Percentiles rank a stretch among this genome's conserved stretches.
Conservation (phyloP, 2,113 vertebrate species). For the Telmatochromis bifrenatus region DNA sequence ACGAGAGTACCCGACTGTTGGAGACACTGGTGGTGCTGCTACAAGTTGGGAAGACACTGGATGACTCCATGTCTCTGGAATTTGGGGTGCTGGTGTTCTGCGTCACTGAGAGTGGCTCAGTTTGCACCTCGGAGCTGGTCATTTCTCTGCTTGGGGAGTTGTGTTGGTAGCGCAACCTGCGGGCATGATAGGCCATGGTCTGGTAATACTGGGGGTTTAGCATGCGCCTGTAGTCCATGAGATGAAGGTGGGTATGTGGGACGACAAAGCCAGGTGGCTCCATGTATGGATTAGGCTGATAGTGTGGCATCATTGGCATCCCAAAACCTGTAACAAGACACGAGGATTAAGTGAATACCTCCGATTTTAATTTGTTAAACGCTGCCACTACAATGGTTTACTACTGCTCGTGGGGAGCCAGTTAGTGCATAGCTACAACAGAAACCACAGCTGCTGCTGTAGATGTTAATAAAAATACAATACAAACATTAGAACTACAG, state of each 20-base stretch:
- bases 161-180: slow-evolving; percentile 66
- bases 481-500: background rate
- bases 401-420: accelerated
- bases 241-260: slow-evolving; percentile 65
- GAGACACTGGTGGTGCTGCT: background rate
- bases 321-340: slow-evolving; percentile 50
- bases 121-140: slow-evolving; percentile 70
- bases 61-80: background rate
- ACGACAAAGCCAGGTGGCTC: slow-evolving; percentile 67
- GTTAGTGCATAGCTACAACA: background rate
- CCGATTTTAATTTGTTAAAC: accelerated
- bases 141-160: slow-evolving; percentile 25
- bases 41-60: background rate
- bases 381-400: background rate
- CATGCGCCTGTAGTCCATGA: slow-evolving; percentile 71
- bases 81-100: background rate
- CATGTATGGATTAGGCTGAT: slow-evolving; percentile 55
- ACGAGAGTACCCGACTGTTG: background rate
- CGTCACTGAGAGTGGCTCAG: slow-evolving; percentile 38
- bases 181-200: slow-evolving; percentile 68
- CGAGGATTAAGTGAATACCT: too few species aligned
- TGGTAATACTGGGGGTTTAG: slow-evolving; percentile 67
- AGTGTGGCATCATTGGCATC: slow-evolving; percentile 59
- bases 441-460: background rate
- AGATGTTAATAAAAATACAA: background rate